Percentiles rank a stretch among this genome's conserved stretches.
phyloP scores from a whole-genome alignment of 2,113 vertebrate genomes.

The Scortum barcoo region DNA sequence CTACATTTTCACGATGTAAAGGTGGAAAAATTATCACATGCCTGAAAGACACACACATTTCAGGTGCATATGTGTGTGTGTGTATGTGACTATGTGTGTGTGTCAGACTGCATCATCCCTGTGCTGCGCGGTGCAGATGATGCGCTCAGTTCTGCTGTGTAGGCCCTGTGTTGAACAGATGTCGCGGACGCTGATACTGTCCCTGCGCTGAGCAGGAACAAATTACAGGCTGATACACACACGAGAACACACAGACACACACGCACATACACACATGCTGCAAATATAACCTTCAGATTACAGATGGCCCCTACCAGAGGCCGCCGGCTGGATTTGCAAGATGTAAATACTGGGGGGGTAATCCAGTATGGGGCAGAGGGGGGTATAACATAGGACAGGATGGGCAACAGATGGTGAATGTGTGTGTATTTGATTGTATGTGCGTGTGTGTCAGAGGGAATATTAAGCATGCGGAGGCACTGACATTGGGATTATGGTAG shows the following conservation, averaged over 20 bases:
- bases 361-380: conserved; percentile 69
- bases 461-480: conserved; percentile 48
- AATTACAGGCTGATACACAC: conserved; percentile 61
- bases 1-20: not conserved
- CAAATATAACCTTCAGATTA: conserved; percentile 81
- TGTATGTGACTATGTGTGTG: conserved; percentile 13
- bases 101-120: conserved; percentile 41
- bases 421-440: conserved; percentile 32
- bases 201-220: conserved; percentile 74
- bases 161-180: conserved; percentile 80
- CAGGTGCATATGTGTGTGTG: not conserved
- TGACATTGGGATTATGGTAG: conserved; percentile 74
- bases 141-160: conserved; percentile 66
- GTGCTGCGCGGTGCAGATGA: conserved; percentile 58
- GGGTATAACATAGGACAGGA: conserved; percentile 50
- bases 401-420: conserved; percentile 66
- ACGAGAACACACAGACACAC: conserved; percentile 19
- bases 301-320: conserved; percentile 79
- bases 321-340: conserved; percentile 75
- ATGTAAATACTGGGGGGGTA: conserved; percentile 82
- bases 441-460: conserved; percentile 39
- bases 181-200: conserved; percentile 76
- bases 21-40: not conserved
- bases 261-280: conserved; percentile 14
- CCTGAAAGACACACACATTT: not conserved